Conservation (phyloP, 92 coral and sea anemone species). For the Porites evermanni region DNA sequence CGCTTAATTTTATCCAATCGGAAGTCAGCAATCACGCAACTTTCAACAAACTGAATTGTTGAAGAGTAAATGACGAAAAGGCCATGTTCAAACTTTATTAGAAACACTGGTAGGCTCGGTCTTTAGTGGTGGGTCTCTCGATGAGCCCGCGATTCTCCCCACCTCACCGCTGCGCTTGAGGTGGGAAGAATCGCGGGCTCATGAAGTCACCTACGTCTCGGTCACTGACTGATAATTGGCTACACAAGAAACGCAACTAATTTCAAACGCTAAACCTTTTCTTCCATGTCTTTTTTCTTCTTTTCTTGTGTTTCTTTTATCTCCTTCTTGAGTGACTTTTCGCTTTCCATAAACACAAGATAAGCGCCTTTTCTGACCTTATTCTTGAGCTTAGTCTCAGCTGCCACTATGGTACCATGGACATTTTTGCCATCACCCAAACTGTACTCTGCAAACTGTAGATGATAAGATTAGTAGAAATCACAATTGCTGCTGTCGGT, state of each 20-base stretch:
- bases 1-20: no score
- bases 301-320: neutral
- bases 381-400: neutral
- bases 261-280: neutral
- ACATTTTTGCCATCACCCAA: neutral
- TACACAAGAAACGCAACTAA: neutral
- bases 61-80: no score
- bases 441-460: neutral
- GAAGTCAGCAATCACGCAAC: no score
- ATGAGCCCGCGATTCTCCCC: no score
- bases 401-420: neutral
- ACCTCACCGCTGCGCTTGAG: no score
- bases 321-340: neutral
- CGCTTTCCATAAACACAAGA: neutral
- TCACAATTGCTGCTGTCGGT: neutral
- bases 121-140: no score
- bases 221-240: no score
- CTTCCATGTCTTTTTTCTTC: neutral
- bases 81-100: no score
- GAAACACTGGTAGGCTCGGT: no score
- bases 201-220: no score
- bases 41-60: no score
- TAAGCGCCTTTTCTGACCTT: neutral
- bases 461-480: neutral
- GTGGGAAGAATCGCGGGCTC: no score